Evolutionary conservation across 2,888 invertebrate genomes (phyloP).

Genomic region (Agonopterix heracliana): DNA sequence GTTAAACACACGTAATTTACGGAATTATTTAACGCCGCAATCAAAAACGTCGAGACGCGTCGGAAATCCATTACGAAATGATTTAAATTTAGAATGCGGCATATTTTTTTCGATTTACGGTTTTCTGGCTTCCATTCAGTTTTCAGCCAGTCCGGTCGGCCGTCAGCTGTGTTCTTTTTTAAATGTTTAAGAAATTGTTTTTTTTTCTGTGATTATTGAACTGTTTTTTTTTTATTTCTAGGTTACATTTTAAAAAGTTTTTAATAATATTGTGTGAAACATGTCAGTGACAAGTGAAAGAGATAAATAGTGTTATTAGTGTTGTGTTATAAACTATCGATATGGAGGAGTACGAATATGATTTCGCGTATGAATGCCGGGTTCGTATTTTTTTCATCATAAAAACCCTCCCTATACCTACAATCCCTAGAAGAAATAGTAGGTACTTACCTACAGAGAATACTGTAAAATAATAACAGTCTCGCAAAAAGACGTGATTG

Average conservation of each 20-base stretch:
- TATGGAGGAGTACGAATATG: slow-evolving; percentile 77
- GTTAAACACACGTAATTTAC: slow-evolving; percentile 25
- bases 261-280: slow-evolving; percentile 22
- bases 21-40: slow-evolving; percentile 21
- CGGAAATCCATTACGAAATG: slow-evolving; percentile 57
- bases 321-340: slow-evolving; percentile 28
- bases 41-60: slow-evolving; percentile 39
- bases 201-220: slow-evolving; percentile 11
- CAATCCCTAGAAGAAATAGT: too few species aligned
- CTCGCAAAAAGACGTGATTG: too few species aligned
- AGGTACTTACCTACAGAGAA: too few species aligned
- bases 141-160: slow-evolving; percentile 45
- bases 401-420: background rate
- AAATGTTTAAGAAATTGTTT: slow-evolving; percentile 11
- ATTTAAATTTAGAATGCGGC: slow-evolving; percentile 61
- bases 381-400: slow-evolving; percentile 61
- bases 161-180: slow-evolving; percentile 37
- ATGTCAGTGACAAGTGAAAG: slow-evolving; percentile 42
- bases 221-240: slow-evolving; percentile 18
- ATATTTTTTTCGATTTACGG: slow-evolving; percentile 58
- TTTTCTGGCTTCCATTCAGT: slow-evolving; percentile 67
- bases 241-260: slow-evolving; percentile 26
- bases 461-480: too few species aligned
- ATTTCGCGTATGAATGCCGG: slow-evolving; percentile 81
- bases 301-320: slow-evolving; percentile 5